phyloP scores from a whole-genome alignment of 1,140 invertebrate species.

The Philaenus spumarius region DNA sequence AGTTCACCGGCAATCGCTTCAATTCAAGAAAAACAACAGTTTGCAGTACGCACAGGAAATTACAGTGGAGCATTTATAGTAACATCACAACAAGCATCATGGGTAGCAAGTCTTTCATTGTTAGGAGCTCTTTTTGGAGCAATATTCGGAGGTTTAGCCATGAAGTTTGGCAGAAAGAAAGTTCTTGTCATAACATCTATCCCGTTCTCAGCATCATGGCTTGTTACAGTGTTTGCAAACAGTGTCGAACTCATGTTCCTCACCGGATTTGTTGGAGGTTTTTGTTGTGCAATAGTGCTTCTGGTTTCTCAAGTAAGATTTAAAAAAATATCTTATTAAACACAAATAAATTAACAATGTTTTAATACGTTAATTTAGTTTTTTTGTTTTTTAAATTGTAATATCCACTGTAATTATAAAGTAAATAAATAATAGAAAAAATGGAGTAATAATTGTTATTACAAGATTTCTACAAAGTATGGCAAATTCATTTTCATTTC shows the following conservation, averaged over 20 bases:
- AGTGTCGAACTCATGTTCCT: conserved; percentile 68
- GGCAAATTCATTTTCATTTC: no score
- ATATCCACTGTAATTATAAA: no score
- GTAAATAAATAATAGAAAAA: no score
- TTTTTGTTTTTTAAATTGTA: no score
- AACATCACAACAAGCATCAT: conserved; percentile 61
- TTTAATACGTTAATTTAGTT: no score
- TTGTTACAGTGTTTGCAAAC: conserved; percentile 64
- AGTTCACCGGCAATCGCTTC: conserved; percentile 77
- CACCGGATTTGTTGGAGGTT: conserved; percentile 69
- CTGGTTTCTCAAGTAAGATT: conserved; percentile 63
- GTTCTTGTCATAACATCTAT: conserved; percentile 60
- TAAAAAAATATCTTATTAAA: no score
- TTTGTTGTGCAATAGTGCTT: conserved; percentile 70
- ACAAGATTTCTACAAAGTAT: no score
- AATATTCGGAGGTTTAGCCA: conserved; percentile 63
- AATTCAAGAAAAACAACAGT: conserved; percentile 54
- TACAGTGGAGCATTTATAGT: conserved; percentile 49
- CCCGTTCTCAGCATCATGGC: conserved; percentile 67
- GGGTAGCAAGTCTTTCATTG: conserved; percentile 72
- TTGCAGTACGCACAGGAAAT: conserved; percentile 24
- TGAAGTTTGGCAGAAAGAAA: conserved; percentile 61
- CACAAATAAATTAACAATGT: no score
- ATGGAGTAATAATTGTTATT: no score
- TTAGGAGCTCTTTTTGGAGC: conserved; percentile 65